Base-by-base conservation (phyloP, 1,140 invertebrate genomes). In the Homarus americanus region DNA sequence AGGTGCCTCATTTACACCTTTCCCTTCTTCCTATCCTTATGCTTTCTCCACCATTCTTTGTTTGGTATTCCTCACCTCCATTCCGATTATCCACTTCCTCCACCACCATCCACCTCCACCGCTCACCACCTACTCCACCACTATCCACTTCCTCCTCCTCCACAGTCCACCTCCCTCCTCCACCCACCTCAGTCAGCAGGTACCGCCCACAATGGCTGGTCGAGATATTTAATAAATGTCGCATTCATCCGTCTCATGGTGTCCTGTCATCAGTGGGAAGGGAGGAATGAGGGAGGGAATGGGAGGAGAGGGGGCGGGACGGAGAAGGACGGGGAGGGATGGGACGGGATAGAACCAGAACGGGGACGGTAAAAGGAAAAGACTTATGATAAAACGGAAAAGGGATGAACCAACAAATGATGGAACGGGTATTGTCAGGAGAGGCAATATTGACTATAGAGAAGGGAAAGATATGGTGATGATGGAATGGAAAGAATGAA, bases 151-250 rank as follows among this genome's bases (percentile, higher is more conserved):
- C 63, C 63, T 69, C 53, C 53, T 2, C 15, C 2, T 2, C 53
- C 15, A 10, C 24, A 2, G 53, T 17, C 5, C 53, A 10, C 12
- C 15, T 17, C 53, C 53, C 24, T 58, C 53, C 53, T 17, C 53
- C 53, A 49, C 4, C 53, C 53, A 58, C 2, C 58, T 24, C 58
- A 17, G 53, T 17, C 28, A 32, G 28, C 63, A 10, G n/a, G n/a
- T 32, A 2, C n/a, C n/a, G 63, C 32, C 63, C 63, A 69, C 5
- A 5, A 32, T 28, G n/a, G 63, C 24, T 32, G 63, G 63, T 69
- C 15, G 63, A 28, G 63, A n/a, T 69, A 69, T 69, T 69, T 69
- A 69, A 69, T 69, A 69, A 69, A 69, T 69, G 63, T 69, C 63
- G 32, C 63, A 69, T 69, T 7, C 63, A 69, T 28, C 24, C 63